Base-by-base conservation (phyloP, 2,888 invertebrate genomes). In the Meta bourneti region DNA sequence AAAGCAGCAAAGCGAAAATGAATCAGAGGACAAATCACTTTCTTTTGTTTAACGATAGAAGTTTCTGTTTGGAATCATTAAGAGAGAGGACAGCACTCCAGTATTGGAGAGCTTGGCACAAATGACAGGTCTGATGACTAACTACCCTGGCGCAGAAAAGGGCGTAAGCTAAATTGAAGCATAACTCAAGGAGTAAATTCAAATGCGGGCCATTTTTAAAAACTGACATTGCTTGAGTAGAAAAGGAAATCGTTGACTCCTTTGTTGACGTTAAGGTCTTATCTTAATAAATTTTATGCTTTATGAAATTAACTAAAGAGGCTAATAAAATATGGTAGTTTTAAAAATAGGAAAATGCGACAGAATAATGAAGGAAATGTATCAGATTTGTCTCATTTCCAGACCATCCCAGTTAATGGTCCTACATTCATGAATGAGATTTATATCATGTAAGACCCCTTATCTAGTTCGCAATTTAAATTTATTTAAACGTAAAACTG, bases 21-120 rank as follows among this genome's bases (percentile, higher is more conserved):
- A 84, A 84, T 72, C 72, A 52, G 61, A 48, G 78, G 48, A 86
- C 88, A 88, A 88, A 90, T 90, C 83, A 77, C 52, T 72, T 19
- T 74, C 83, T 83, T 90, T 90, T 90, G 89, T 90, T 90, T 54
- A 78, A 78, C 78, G 78, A 78, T 49, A 72, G 69, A 20, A 83
- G 19, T 78, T 78, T 78, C 51, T 34, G 69, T 20, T 79, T 20
- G n/a, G 70, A 54, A 79, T 84, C 89, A 78, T 90, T 90, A 84
- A 71, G 54, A n/a, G 70, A n/a, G 19, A 52, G 79, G 19, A 61
- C 61, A 61, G 7, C 9, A 61, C 61, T 16, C 61, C 61, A 8
- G 11, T 9, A 11, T 61, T 61, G 11, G 61, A 61, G 61, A 16
- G 16, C 11, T 61, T 5, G 61, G 16, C 61, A 16, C 61, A 61